phyloP scores from a whole-genome alignment of 2,113 vertebrate species.

The Perognathus longimembris region DNA sequence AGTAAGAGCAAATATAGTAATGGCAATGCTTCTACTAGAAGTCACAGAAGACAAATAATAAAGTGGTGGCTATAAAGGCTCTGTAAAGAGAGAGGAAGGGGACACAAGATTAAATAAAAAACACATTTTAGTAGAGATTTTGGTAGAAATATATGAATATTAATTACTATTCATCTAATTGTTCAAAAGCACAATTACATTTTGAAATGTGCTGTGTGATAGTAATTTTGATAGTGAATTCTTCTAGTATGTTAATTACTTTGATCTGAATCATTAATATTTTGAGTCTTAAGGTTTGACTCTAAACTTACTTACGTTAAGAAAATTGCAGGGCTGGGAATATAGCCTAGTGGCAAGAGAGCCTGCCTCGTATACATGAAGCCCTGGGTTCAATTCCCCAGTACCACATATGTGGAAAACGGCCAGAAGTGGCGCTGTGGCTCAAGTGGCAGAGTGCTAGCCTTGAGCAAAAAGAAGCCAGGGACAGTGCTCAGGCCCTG shows the following conservation, averaged over 20 bases:
- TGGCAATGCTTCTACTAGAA: background rate
- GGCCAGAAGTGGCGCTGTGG: too few relatives aligned
- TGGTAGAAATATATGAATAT: background rate
- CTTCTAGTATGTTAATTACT: constrained; percentile 13
- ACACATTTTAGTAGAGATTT: background rate
- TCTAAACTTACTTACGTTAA: constrained; percentile 64
- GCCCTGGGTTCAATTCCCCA: too few relatives aligned
- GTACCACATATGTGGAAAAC: too few relatives aligned
- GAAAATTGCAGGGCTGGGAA: background rate
- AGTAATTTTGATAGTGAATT: background rate
- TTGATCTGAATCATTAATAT: constrained; percentile 38
- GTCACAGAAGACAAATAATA: constrained; percentile 34
- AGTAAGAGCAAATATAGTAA: constrained; percentile 35
- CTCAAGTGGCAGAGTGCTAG: too few relatives aligned
- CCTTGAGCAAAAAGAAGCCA: too few relatives aligned
- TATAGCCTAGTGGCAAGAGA: too few relatives aligned
- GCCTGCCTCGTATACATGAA: too few relatives aligned
- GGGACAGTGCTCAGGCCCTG: too few relatives aligned
- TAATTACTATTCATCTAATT: background rate
- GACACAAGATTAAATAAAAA: background rate
- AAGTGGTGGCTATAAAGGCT: background rate
- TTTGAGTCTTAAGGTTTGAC: constrained; percentile 44
- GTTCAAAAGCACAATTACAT: constrained; percentile 13
- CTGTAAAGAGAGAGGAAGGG: background rate
- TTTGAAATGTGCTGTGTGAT: background rate